Conservation (phyloP, 2,797 vertebrate species). For the Strix occidentalis region DNA sequence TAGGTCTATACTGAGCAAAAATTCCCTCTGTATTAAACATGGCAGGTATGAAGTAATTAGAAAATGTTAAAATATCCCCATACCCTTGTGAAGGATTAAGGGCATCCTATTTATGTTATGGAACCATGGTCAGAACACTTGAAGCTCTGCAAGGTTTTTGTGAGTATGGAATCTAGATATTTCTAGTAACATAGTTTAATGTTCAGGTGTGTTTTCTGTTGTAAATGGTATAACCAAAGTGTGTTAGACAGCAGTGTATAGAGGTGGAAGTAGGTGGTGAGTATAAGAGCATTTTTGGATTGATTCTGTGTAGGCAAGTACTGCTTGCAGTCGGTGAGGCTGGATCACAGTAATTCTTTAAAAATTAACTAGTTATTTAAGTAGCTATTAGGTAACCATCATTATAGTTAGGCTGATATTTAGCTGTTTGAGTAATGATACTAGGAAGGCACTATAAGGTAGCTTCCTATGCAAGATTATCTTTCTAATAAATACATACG, state of each 20-base stretch:
- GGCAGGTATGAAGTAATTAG: background rate
- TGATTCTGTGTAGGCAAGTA: background rate
- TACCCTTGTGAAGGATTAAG: background rate
- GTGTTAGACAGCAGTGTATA: background rate
- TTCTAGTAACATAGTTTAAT: background rate
- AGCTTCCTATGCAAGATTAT: background rate
- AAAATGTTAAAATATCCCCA: background rate
- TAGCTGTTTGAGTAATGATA: background rate
- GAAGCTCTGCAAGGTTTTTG: background rate
- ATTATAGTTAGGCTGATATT: background rate
- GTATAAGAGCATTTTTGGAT: background rate
- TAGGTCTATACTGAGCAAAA: background rate
- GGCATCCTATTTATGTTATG: background rate
- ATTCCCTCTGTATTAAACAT: background rate
- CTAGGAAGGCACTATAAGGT: background rate
- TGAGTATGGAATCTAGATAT: background rate
- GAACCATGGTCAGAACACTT: background rate
- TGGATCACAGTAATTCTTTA: background rate
- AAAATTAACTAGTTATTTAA: background rate
- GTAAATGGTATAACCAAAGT: background rate
- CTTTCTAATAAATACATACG: background rate
- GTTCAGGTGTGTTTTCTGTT: background rate
- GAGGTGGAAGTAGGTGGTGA: background rate
- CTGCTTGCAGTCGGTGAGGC: background rate
- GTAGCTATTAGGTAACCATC: background rate